Conservation (phyloP, 2,888 invertebrate species). For the Troides oblongomaculatus region DNA sequence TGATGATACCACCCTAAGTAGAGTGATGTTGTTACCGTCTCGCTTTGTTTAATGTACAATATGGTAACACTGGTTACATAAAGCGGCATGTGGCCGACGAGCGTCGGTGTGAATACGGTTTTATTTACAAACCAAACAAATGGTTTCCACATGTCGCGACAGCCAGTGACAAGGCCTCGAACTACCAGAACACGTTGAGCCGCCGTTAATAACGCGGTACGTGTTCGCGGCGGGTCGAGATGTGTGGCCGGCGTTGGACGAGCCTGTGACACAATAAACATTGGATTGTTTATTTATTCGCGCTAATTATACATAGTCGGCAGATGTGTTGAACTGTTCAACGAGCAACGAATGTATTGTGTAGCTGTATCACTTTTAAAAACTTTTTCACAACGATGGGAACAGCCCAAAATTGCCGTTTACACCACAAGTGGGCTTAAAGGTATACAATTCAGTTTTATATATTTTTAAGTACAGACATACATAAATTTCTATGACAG, state of each 20-base stretch:
- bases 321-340: conserved; percentile 58
- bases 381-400: too few relatives aligned
- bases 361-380: conserved; percentile 6
- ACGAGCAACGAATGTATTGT: conserved; percentile 4
- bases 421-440: background rate
- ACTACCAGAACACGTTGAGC: conserved; percentile 44
- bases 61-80: conserved; percentile 19
- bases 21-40: too few relatives aligned
- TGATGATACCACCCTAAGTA: too few relatives aligned
- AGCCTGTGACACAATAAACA: conserved; percentile 72
- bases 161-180: conserved; percentile 68
- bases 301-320: conserved; percentile 57
- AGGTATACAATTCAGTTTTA: too few relatives aligned
- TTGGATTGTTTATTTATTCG: conserved; percentile 67
- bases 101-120: conserved; percentile 52
- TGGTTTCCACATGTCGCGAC: conserved; percentile 71
- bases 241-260: conserved; percentile 47
- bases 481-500: too few relatives aligned
- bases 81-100: conserved; percentile 55
- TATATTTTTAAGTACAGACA: too few relatives aligned
- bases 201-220: conserved; percentile 10
- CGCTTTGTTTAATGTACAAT: background rate
- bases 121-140: conserved; percentile 73
- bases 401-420: background rate
- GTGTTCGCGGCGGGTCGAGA: conserved; percentile 37